A percentile compares a stretch with the other conserved stretches of the same genome.
These are phyloP conservation scores for Phrixothrix hirtus DNA, from an alignment of 2,888 invertebrate genomes.

Conservation along the genomic window DNA sequence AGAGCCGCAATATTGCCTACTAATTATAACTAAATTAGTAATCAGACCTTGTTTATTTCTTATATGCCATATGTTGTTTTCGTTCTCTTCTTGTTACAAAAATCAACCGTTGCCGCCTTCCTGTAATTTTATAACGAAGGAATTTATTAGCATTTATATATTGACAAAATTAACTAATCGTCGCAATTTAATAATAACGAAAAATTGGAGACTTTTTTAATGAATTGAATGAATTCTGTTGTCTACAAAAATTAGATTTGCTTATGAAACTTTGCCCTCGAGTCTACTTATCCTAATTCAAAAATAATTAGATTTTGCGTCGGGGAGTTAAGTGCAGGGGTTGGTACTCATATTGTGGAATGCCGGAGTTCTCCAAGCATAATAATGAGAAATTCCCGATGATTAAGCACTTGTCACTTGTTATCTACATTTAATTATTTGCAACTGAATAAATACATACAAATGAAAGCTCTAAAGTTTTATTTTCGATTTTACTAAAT, in stretches of 20 bases:
- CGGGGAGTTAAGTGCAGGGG: constrained; percentile 27
- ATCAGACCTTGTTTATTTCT: constrained; percentile 29
- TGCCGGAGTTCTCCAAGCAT: constrained; percentile 18
- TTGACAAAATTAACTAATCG: not conserved
- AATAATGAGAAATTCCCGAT: constrained; percentile 27
- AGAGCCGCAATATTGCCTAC: constrained; percentile 41
- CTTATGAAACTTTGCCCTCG: constrained; percentile 27
- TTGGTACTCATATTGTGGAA: constrained; percentile 14
- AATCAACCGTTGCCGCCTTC: not conserved
- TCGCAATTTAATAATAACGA: too few species aligned
- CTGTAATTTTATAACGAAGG: too few species aligned
- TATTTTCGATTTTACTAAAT: not conserved
- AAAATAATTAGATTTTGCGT: constrained; percentile 30
- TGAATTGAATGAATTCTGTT: constrained; percentile 25
- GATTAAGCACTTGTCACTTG: constrained; percentile 32
- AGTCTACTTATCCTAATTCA: constrained; percentile 31
- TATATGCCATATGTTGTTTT: constrained; percentile 11
- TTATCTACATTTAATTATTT: constrained; percentile 30
- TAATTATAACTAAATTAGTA: constrained; percentile 43
- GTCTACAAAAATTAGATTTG: constrained; percentile 26
- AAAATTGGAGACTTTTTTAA: constrained; percentile 1
- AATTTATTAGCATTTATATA: too few species aligned
- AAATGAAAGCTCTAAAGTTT: not conserved
- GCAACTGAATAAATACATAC: constrained; percentile 9
- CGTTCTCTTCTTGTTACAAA: not conserved